Evolutionary conservation across 35 echinoderm and acorn worm species (phyloP).

Genomic region (Holothuria glaberrima): DNA sequence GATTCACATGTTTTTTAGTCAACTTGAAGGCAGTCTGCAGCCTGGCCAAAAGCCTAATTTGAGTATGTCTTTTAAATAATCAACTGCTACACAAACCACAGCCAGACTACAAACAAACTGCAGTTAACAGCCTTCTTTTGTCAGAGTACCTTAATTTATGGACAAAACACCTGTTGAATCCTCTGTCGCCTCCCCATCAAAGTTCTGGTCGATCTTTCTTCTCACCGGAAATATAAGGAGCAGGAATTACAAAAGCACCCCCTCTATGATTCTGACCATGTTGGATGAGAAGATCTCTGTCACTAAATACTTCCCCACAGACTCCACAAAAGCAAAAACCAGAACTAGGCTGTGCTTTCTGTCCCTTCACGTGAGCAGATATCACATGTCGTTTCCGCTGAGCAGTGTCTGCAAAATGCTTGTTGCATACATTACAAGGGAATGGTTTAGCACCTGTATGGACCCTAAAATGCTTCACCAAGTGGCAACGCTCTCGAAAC

Average conservation of each 20-base stretch:
- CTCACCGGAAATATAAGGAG: no score
- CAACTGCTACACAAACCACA: no score
- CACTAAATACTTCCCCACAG: constrained; percentile 52
- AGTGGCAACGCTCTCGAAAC: constrained; percentile 35
- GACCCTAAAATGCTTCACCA: constrained; percentile 50
- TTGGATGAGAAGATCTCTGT: background rate
- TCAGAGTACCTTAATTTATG: no score
- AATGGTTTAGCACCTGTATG: constrained; percentile 58
- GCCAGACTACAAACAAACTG: no score
- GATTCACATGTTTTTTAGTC: no score
- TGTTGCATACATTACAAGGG: constrained; percentile 52
- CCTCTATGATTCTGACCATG: constrained; percentile 5
- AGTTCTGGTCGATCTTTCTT: no score
- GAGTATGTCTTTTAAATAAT: no score
- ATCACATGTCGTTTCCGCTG: constrained; percentile 43
- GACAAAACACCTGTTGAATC: no score
- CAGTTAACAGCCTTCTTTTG: no score
- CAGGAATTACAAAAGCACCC: background rate
- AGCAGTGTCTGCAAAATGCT: constrained; percentile 44
- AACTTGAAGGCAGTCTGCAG: no score
- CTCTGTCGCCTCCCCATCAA: no score
- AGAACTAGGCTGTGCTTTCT: background rate
- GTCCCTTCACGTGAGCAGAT: background rate
- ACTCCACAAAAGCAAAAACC: constrained; percentile 24
- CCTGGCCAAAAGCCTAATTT: no score